A percentile compares a stretch with the other conserved stretches of the same genome.
These are phyloP conservation scores for Brevipalpus yothersi DNA, from an alignment of 1,140 invertebrate species.

Conservation along the genomic window DNA sequence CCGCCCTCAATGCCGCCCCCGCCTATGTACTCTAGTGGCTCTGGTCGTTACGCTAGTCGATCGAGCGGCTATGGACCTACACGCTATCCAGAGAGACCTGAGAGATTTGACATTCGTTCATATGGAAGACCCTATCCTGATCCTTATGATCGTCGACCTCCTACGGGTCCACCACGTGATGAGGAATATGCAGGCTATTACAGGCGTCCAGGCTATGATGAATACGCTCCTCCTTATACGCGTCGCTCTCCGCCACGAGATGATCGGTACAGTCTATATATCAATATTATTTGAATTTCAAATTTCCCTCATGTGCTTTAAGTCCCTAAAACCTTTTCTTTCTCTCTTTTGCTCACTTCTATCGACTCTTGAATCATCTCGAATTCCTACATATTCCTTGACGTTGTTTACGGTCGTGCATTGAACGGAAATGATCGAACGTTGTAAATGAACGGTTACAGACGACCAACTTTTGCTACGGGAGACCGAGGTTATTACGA, in stretches of 20 bases:
- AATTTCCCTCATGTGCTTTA: no score
- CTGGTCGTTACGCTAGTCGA: neutral
- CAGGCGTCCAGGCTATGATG: constrained; percentile 7
- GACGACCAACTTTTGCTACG: neutral
- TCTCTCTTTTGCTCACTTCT: neutral
- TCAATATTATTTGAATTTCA: neutral
- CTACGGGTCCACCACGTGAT: constrained; percentile 5
- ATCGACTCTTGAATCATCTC: neutral
- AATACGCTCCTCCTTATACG: constrained; percentile 4
- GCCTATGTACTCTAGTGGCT: neutral
- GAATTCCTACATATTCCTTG: no score
- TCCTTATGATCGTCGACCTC: constrained; percentile 11
- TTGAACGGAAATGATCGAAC: no score
- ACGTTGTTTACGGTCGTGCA: no score
- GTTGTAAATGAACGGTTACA: no score
- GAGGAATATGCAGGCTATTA: constrained; percentile 7
- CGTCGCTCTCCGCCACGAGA: constrained; percentile 4
- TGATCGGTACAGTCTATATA: neutral
- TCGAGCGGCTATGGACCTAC: constrained; percentile 3
- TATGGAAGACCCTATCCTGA: constrained; percentile 11
- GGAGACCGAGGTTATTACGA: neutral
- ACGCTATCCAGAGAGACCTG: neutral
- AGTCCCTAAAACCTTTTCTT: no score
- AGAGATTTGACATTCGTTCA: constrained; percentile 1
- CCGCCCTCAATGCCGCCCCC: constrained; percentile 2